Evolutionary conservation across 2,113 vertebrate genomes (phyloP).

Genomic region (Polypterus senegalus): DNA sequence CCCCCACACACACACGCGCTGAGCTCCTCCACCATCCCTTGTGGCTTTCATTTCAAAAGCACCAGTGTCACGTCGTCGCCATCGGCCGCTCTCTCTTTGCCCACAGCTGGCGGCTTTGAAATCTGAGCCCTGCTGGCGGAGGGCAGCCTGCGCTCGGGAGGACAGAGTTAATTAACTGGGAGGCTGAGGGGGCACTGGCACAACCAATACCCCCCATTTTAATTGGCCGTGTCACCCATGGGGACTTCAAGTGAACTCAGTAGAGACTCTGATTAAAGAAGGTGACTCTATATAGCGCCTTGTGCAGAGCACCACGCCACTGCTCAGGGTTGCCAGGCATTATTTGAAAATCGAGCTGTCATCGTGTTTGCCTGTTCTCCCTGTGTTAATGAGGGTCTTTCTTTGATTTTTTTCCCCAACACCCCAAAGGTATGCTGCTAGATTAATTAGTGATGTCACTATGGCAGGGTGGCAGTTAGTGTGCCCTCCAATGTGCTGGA

Average conservation of each 20-base stretch:
- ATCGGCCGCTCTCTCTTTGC: slow-evolving; percentile 33
- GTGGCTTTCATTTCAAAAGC: slow-evolving; percentile 66
- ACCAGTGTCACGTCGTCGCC: slow-evolving; percentile 43
- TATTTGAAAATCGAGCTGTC: too few relatives aligned
- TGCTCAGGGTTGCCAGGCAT: neutral
- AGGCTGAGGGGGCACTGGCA: slow-evolving; percentile 15
- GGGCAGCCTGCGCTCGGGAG: slow-evolving; percentile 37
- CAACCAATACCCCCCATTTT: slow-evolving; percentile 13
- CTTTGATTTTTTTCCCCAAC: too few relatives aligned
- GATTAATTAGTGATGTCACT: too few relatives aligned
- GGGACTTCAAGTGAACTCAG: slow-evolving; percentile 10
- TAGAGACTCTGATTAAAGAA: slow-evolving; percentile 22
- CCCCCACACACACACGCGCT: slow-evolving; percentile 21
- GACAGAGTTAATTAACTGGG: slow-evolving; percentile 45
- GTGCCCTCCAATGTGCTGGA: too few relatives aligned
- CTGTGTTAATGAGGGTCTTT: too few relatives aligned
- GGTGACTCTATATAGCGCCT: slow-evolving; percentile 16
- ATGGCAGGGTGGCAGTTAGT: too few relatives aligned
- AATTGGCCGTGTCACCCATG: slow-evolving; percentile 14
- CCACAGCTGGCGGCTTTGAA: slow-evolving; percentile 82
- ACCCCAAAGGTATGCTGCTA: too few relatives aligned
- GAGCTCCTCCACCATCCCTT: slow-evolving; percentile 48
- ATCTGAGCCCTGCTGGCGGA: slow-evolving; percentile 53
- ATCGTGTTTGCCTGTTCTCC: too few relatives aligned
- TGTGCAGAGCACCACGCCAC: slow-evolving; percentile 7